These are phyloP conservation scores for Dicerorhinus sumatrensis DNA, from an alignment of 2,113 vertebrate species.

Conservation along the genomic window DNA sequence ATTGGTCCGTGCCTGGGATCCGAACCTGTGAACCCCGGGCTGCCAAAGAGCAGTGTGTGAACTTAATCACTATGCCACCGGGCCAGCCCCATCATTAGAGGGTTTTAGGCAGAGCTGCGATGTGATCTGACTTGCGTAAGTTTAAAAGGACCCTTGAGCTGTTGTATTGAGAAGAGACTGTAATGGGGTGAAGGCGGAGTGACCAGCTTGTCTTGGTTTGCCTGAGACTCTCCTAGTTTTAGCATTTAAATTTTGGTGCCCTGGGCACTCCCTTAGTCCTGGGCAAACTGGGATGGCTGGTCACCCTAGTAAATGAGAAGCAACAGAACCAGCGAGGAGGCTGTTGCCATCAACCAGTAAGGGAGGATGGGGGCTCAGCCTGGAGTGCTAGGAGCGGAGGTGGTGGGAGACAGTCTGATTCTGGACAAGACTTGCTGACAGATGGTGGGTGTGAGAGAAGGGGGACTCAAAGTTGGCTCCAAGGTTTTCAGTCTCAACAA, in stretches of 20 bases:
- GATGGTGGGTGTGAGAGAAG: neutral
- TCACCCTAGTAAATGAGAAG: neutral
- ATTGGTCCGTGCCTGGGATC: no score
- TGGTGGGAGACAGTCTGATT: neutral
- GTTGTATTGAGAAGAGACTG: neutral
- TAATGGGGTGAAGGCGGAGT: neutral
- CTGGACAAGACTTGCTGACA: neutral
- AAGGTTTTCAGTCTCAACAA: neutral
- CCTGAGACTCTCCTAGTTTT: neutral
- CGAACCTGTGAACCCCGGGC: no score
- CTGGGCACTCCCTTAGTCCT: neutral
- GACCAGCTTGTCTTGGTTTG: neutral
- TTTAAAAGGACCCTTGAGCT: neutral
- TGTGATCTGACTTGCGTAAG: neutral
- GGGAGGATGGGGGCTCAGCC: neutral
- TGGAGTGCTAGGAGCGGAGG: neutral
- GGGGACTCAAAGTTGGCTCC: neutral
- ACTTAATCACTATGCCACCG: no score
- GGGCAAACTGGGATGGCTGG: accelerated
- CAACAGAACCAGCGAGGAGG: neutral
- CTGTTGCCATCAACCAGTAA: neutral
- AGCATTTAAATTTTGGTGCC: neutral
- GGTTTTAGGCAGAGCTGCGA: neutral
- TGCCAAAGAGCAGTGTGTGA: no score
- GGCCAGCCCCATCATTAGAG: no score